Base-by-base conservation (phyloP, 1,140 invertebrate genomes). In the Ectropis grisescens region DNA sequence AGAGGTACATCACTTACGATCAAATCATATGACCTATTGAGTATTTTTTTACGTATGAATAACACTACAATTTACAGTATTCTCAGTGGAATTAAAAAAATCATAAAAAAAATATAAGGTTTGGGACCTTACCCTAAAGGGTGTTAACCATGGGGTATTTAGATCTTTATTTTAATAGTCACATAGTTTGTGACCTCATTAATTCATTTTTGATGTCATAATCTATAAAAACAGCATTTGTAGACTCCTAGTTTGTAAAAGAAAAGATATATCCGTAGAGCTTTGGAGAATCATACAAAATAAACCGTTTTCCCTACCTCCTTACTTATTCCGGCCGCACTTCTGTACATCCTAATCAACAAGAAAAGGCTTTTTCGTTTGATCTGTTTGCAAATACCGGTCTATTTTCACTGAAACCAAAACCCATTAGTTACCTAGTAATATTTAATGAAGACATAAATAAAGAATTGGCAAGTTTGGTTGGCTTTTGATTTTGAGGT, bases 311-410 rank as follows among this genome's bases (percentile, higher is more conserved):
- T 44, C 47, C 36, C 29, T 29, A 48, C 36, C 43, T 51, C 41
- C 43, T 56, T 48, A 40, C 44, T 56, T 42, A 56, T 56, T 56
- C 45, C 32, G 41, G 37, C 32, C 41, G 32, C 44, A 51, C 39
- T 51, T 49, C 51, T 42, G 37, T 51, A 41, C 35, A 10, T 33
- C 15, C 33, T 54, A 49, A 54, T 54, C 48, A 52, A 56, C 53
- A 56, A 41, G 44, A 52, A 35, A 56, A 52, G 52, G 48, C 53
- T 52, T 37, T 56, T 36, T 34, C 27, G n/a, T 33, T 29, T 47
- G 32, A 53, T 53, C 49, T 44, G 36, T 29, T 41, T 44, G 44
- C 29, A 47, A 42, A 47, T 44, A 27, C 9, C 12, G 9, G 3
- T n/a, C 8, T 22, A 9, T 22, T 22, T 22, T 22, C 19, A 22